Evolutionary conservation across 2,888 invertebrate species (phyloP).

Genomic region (Cantharis rustica): DNA sequence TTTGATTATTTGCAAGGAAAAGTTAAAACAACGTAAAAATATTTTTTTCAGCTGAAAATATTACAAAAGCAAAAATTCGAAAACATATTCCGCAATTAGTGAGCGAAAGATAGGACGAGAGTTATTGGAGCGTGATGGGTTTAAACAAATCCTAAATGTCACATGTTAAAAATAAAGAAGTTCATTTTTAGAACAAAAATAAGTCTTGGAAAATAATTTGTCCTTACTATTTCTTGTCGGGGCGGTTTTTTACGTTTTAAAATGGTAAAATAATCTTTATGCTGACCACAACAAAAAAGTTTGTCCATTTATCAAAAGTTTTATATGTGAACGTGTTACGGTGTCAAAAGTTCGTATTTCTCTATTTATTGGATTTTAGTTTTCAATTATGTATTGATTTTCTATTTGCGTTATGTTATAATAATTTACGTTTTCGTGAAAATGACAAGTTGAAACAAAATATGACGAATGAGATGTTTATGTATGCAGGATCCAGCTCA

Average conservation of each 20-base stretch:
- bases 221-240: not conserved
- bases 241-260: not conserved
- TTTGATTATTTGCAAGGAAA: not conserved
- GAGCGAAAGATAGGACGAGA: not conserved
- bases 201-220: not conserved
- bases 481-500: not conserved
- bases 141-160: not conserved
- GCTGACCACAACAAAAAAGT: not conserved
- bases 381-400: not conserved
- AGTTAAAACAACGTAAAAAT: not conserved
- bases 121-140: not conserved
- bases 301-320: slow-evolving; percentile 2
- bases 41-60: not conserved
- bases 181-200: not conserved
- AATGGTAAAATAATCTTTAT: not conserved
- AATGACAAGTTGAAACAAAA: not conserved
- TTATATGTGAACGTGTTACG: not conserved
- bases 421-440: not conserved
- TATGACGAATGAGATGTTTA: not conserved
- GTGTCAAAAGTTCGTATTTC: not conserved
- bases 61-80: not conserved
- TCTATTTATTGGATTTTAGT: slow-evolving; percentile 1
- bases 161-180: not conserved
- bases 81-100: not conserved
- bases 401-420: not conserved